These are phyloP conservation scores for Pithys albifrons DNA, from an alignment of 2,113 vertebrate genomes.

Conservation along the genomic window DNA sequence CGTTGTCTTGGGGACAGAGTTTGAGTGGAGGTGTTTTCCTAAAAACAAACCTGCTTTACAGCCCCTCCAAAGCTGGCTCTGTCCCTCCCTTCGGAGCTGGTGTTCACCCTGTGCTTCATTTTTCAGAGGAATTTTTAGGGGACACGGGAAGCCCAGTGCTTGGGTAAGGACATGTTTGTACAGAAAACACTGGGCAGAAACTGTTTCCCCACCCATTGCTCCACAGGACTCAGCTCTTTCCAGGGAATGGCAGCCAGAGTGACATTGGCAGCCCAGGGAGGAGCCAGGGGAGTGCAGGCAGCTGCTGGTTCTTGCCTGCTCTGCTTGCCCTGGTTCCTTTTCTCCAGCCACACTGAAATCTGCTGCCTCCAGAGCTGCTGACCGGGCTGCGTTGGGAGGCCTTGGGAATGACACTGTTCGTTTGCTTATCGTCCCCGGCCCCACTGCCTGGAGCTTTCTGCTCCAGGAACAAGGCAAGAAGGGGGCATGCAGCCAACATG, in stretches of 20 bases:
- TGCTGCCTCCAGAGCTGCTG: constrained; percentile 72
- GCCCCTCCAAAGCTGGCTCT: background rate
- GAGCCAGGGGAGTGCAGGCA: background rate
- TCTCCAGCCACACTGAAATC: constrained; percentile 59
- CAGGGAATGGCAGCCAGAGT: rapidly evolving
- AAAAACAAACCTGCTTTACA: background rate
- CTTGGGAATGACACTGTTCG: constrained; percentile 70
- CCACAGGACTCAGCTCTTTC: background rate
- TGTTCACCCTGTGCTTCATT: background rate
- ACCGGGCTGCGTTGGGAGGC: constrained; percentile 70
- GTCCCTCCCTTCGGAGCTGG: background rate
- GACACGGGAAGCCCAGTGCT: background rate
- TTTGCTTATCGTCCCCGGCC: constrained; percentile 71
- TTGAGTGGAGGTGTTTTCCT: background rate
- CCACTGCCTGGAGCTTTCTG: constrained; percentile 59
- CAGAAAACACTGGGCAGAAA: background rate
- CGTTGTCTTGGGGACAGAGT: background rate
- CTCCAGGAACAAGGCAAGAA: too few species aligned
- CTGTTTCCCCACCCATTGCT: background rate
- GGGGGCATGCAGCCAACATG: too few species aligned
- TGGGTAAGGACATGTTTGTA: background rate
- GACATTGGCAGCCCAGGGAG: background rate
- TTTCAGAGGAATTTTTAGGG: background rate
- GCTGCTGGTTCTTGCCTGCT: constrained; percentile 35
- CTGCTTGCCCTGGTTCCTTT: constrained; percentile 41